A percentile compares a stretch with the other conserved stretches of the same genome.
phyloP scores from a whole-genome alignment of 2,888 invertebrate species.

The Stramonita haemastoma region DNA sequence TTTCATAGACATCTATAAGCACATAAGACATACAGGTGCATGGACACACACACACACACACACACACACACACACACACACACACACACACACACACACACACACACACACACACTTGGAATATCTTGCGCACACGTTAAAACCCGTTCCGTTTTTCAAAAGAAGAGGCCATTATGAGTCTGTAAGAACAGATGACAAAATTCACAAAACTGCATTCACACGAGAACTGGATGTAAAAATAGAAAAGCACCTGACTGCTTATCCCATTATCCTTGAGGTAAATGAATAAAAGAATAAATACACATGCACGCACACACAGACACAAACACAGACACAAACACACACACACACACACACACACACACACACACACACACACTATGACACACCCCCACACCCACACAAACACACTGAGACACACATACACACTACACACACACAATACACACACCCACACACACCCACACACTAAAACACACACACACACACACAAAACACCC shows the following conservation, averaged over 20 bases:
- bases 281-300: too few relatives aligned
- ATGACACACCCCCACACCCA: too few relatives aligned
- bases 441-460: not conserved
- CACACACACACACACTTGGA: not conserved
- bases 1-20: too few relatives aligned
- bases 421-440: not conserved
- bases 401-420: not conserved
- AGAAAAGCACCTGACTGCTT: too few relatives aligned
- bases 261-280: too few relatives aligned
- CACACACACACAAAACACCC: not conserved
- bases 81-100: not conserved
- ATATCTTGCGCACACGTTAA: too few relatives aligned
- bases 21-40: not conserved
- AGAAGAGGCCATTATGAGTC: too few relatives aligned
- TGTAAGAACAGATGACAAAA: too few relatives aligned
- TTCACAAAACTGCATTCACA: too few relatives aligned
- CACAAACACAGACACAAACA: not conserved
- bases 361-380: not conserved
- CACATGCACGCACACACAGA: not conserved
- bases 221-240: too few relatives aligned
- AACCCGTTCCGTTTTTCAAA: too few relatives aligned
- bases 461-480: not conserved
- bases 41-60: not conserved
- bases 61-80: not conserved
- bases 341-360: not conserved